Evolutionary conservation across 2,888 invertebrate genomes (phyloP).

Genomic region (Drosophila testacea): DNA sequence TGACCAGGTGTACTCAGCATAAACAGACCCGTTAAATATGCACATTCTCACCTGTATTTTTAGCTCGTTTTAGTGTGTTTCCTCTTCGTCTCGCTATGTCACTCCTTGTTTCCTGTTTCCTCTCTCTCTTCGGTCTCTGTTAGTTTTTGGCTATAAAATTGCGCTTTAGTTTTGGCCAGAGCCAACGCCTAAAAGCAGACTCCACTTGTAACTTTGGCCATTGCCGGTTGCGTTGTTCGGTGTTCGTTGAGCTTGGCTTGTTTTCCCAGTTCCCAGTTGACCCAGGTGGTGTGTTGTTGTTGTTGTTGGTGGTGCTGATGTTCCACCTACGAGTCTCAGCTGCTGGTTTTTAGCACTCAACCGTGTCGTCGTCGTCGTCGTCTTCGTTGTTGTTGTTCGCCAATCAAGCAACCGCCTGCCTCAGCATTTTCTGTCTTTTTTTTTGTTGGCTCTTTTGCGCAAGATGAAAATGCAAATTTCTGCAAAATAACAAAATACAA

Average conservation of each 20-base stretch:
- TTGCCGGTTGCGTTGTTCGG: constrained; percentile 25
- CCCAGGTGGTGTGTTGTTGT: constrained; percentile 19
- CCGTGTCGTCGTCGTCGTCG: constrained; percentile 38
- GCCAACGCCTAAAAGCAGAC: constrained; percentile 49
- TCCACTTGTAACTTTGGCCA: constrained; percentile 49
- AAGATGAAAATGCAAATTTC: constrained; percentile 82
- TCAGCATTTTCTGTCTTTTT: constrained; percentile 54
- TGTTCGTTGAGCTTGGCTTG: constrained; percentile 22
- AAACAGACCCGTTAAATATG: constrained; percentile 32
- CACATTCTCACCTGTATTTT: constrained; percentile 36
- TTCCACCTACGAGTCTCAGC: constrained; percentile 32
- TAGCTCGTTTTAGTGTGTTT: not conserved
- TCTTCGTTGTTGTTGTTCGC: constrained; percentile 43
- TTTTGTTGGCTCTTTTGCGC: constrained; percentile 47
- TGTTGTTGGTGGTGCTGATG: constrained; percentile 9
- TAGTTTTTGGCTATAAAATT: constrained; percentile 32
- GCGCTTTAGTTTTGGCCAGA: constrained; percentile 33
- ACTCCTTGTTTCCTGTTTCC: not conserved
- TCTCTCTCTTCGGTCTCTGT: not conserved
- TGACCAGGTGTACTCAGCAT: constrained; percentile 18
- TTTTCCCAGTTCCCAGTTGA: constrained; percentile 33
- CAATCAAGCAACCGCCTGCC: constrained; percentile 62
- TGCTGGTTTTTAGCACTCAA: constrained; percentile 45
- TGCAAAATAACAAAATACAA: constrained; percentile 63
- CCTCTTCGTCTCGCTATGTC: not conserved